A percentile compares a stretch with the other conserved stretches of the same genome.
phyloP scores from a whole-genome alignment of 2,797 vertebrate genomes.

The Balearica regulorum region DNA sequence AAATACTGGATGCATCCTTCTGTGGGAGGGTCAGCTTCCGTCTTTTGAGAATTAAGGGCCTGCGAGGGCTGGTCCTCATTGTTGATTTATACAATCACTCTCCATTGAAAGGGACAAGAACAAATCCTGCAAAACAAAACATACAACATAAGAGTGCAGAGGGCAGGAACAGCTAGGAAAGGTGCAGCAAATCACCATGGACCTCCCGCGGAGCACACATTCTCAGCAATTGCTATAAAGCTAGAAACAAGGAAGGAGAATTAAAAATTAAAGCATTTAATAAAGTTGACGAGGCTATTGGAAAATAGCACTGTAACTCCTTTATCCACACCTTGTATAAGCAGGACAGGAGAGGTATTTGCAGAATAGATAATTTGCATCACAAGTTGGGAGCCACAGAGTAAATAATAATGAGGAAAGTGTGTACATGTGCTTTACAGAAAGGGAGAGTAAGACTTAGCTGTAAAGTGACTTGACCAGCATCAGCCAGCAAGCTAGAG shows the following conservation, averaged over 20 bases:
- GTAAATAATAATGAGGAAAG: neutral
- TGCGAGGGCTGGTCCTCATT: constrained; percentile 91
- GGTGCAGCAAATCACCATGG: neutral
- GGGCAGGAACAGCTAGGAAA: neutral
- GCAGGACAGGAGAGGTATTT: neutral
- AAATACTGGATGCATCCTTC: neutral
- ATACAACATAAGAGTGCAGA: neutral
- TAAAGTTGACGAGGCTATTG: neutral
- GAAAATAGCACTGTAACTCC: neutral
- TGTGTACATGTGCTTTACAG: neutral
- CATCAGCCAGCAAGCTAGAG: neutral
- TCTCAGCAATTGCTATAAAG: neutral
- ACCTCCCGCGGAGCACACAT: neutral
- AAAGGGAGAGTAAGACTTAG: neutral
- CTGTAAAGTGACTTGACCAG: neutral
- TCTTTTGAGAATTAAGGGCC: constrained; percentile 95
- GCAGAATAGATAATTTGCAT: neutral
- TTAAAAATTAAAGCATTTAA: neutral
- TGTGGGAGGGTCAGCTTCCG: constrained; percentile 83
- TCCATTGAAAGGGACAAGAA: constrained; percentile 71
- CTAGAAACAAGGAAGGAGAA: neutral
- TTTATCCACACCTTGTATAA: neutral
- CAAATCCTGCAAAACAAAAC: constrained; percentile 49
- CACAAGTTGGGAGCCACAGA: neutral
- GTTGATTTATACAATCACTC: constrained; percentile 68